Evolutionary conservation across 2,888 invertebrate genomes (phyloP), one percentile per base, ranked within the genome.

Genomic region (Loripinus fragilis): DNA sequence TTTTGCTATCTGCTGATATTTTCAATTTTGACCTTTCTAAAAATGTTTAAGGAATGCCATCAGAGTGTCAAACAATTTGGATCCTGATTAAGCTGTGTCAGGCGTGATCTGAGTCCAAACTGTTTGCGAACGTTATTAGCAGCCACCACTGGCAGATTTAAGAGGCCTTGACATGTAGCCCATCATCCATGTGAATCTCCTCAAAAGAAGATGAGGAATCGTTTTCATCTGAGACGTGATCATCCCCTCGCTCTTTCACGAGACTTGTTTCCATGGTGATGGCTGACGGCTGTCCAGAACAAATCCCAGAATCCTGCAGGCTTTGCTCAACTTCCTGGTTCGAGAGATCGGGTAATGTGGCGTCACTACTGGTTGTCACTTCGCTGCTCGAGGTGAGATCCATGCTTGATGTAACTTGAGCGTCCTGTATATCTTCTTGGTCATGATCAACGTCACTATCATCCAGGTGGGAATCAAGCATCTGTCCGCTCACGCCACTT

Each of bases 181-280:
- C 60, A 3, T 67, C 67, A 67, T 79, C 78, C 71, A 76, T 71
- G 15, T 71, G 66, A 42, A 87, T 85, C 68, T 87, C 88, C 71
- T 88, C 88, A 81, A 88, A 88, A 0, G 88, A 88, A 0, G 88
- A 87, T 2, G 83, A 76, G 5, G 86, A 86, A 42, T 85, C 86
- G 73, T 85, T 82, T n/a, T 79, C 85, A 73, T 84, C 85, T 10
- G 67, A 71, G 3, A 71, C 73, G 10, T 33, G 52, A n/a, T 45
- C 66, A 10, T 76, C 69, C 20, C 50, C 41, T 10, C 74, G 55
- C 20, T 72, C 74, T 2, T 78, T 72, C 17, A 76, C 70, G 15
- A 71, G 68, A 35, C 82, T 77, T 17, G 76, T 66, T 30, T 81
- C 81, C 8, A 72, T 72, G 0, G 75, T 78, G 30, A 73, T 76